Evolutionary conservation across 2,888 invertebrate genomes (phyloP).

Genomic region (Deilephila elpenor): DNA sequence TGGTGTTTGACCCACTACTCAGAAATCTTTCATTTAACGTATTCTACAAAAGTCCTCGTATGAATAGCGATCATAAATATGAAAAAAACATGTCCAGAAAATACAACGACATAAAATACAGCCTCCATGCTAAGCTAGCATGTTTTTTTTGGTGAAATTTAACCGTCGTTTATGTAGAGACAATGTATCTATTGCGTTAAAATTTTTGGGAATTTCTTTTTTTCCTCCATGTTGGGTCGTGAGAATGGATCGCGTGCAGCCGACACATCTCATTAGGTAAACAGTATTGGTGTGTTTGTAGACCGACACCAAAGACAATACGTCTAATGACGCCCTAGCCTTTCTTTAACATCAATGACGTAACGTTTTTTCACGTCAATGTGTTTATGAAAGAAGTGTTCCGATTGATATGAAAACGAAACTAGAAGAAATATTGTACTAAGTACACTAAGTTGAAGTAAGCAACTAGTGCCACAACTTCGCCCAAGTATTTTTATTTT

Average conservation of each 20-base stretch:
- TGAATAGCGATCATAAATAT: too few relatives aligned
- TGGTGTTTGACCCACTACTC: too few relatives aligned
- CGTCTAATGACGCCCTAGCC: conserved; percentile 39
- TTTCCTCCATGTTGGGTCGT: conserved; percentile 73
- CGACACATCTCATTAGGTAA: conserved; percentile 76
- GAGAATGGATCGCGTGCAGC: conserved; percentile 76
- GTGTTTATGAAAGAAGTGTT: background rate
- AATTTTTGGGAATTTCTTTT: conserved; percentile 70
- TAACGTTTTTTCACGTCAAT: conserved; percentile 11
- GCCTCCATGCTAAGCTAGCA: conserved; percentile 53
- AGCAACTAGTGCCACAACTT: too few relatives aligned
- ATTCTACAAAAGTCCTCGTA: too few relatives aligned
- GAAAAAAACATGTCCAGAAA: too few relatives aligned
- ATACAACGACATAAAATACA: conserved; percentile 26
- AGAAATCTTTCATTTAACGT: too few relatives aligned
- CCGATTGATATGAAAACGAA: background rate
- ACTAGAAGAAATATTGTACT: too few relatives aligned
- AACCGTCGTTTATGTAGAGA: conserved; percentile 78
- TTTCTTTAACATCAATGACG: conserved; percentile 36
- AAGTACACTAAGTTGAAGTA: too few relatives aligned
- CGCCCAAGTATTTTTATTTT: too few relatives aligned
- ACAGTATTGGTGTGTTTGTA: conserved; percentile 71
- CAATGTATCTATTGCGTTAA: conserved; percentile 79
- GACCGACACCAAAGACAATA: conserved; percentile 43
- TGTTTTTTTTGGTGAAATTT: conserved; percentile 67